Base-by-base conservation (phyloP, 2,797 vertebrate species). In the Anolis apletophallus region DNA sequence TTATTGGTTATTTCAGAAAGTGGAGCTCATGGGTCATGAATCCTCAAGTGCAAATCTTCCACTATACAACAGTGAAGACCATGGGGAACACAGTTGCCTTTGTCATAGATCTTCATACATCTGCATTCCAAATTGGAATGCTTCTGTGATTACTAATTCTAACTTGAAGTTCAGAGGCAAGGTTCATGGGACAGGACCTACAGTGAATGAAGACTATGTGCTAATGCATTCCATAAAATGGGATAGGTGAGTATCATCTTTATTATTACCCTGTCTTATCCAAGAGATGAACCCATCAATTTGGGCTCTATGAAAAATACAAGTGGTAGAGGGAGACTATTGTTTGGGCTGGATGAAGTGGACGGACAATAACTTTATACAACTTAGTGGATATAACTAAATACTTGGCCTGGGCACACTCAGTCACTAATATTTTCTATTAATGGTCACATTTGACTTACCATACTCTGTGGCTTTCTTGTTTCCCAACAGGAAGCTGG, bases 401-500 rank as follows among this genome's bases (percentile, higher is more conserved):
- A 54, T 23, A 52, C 71, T 54, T 50, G 21, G 50, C 7, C 71
- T 55, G 13, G 8, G 17, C 57, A 50, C 64, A 14, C 67, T 61
- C 52, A 71, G 64, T 71, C 54, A 69, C 12, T 52, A n/a, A 36
- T 46, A 57, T 6, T 17, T 5, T 64, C 55, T 80, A 21, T 77
- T 72, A 61, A 36, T 29, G 5, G 16, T 46, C 23, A 19, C 26
- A 59, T 14, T 86, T 86, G 12, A 46, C 11, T 46, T 17, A 50
- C 7, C 36, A 75, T 10, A 55, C 19, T 67, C 26, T 61, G n/a
- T 75, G 57, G 26, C 64, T 80, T 80, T 50, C 29, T 57, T 75
- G 79, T 55, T 26, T 68, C 32, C 54, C 64, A 55, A 69, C 34
- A 87, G 80, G 85, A 80, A 81, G 12, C 32, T 32, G 32, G 57